Evolutionary conservation across 2,797 vertebrate genomes (phyloP).

Genomic region (Argentina silus): DNA sequence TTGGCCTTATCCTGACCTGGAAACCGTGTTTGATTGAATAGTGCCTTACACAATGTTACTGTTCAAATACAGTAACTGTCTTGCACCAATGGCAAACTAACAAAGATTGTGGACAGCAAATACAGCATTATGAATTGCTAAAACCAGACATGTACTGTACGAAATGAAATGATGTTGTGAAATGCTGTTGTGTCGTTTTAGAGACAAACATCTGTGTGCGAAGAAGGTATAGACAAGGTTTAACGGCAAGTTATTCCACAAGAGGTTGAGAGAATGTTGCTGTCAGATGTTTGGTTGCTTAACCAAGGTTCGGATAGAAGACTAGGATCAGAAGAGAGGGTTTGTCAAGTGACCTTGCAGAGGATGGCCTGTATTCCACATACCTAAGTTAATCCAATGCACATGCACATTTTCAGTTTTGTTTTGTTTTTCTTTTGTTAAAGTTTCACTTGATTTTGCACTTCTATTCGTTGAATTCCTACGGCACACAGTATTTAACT

Average conservation of each 20-base stretch:
- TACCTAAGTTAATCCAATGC: slow-evolving; percentile 42
- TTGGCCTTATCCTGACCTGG: neutral
- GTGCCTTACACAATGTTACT: neutral
- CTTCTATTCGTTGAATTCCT: slow-evolving; percentile 59
- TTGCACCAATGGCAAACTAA: slow-evolving; percentile 23
- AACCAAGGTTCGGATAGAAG: slow-evolving; percentile 15
- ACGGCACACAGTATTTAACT: slow-evolving; percentile 35
- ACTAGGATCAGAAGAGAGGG: slow-evolving; percentile 17
- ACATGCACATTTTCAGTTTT: slow-evolving; percentile 50
- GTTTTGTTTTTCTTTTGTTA: slow-evolving; percentile 35
- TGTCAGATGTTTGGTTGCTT: slow-evolving; percentile 22
- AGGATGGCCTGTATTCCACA: slow-evolving; percentile 52
- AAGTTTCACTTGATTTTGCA: slow-evolving; percentile 68
- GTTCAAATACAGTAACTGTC: slow-evolving; percentile 21
- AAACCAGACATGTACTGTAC: neutral
- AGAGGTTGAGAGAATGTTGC: slow-evolving; percentile 51
- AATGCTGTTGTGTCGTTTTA: too few relatives aligned
- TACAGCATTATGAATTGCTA: slow-evolving; percentile 19
- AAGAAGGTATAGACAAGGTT: slow-evolving; percentile 28
- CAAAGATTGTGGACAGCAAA: slow-evolving; percentile 4
- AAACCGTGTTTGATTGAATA: slow-evolving; percentile 16
- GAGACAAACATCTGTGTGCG: slow-evolving; percentile 11
- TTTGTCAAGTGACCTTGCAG: slow-evolving; percentile 6
- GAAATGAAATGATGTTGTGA: slow-evolving; percentile 22
- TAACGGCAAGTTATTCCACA: slow-evolving; percentile 24